Evolutionary conservation across 92 coral and sea anemone species (phyloP), one percentile per base, ranked within the genome.

Genomic region (Nematostella vectensis): DNA sequence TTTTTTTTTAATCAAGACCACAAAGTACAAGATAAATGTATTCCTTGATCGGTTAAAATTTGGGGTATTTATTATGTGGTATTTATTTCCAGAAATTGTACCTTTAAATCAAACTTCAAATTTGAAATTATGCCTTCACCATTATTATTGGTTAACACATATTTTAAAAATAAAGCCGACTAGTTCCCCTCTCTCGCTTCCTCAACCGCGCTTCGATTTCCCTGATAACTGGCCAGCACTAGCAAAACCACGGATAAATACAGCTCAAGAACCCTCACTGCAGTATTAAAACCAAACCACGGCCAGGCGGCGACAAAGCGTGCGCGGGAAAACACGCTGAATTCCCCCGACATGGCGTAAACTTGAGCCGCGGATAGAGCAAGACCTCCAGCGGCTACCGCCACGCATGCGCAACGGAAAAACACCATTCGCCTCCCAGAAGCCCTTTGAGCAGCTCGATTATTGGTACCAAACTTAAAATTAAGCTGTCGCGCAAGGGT

Each of bases 201-300:
- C n/a, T n/a, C n/a, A n/a, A n/a, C n/a, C n/a, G 40, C 15, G 40
- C 15, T 33, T 33, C 40, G 8, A 33, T 6, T 6, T 27, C 55
- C 43, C 31, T 55, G 63, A 45, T 66, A 25, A 3, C 52, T 29
- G 31, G 67, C 55, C 30, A 76, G 29, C 19, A 37, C 51, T 54
- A 69, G 78, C 59, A 80, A 22, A 26, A 75, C 47, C 22, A 63
- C 29, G 1, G 77, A 65, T 80, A 84, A 62, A 16, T 55, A 68
- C 27, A 85, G 3, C 54, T 85, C 95, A 16, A 85, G 62, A 13
- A 73, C 11, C 22, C 95, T 74, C 56, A 75, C 42, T 22, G 33
- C 52, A 11, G 95, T 85, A 24, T 56, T 63, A n/a, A 67, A 63
- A 0, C 68, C 68, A 53, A 64, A 85, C 95, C 95, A 85, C 19